Conservation (phyloP, 2,797 vertebrate species). For the Sebastes diaconus region DNA sequence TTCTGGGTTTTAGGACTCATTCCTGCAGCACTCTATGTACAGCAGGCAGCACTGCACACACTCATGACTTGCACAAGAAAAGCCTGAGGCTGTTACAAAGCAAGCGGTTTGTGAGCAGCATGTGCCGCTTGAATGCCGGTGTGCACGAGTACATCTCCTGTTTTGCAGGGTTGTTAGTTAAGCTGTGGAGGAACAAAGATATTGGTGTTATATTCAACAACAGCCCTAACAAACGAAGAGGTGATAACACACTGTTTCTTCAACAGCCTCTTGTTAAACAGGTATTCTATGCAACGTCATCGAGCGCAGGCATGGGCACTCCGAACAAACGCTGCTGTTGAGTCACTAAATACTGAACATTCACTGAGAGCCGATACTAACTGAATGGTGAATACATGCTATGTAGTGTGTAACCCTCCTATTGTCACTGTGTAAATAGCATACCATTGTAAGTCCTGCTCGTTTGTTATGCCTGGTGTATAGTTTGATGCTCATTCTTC, state of each 20-base stretch:
- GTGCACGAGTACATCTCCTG: not conserved
- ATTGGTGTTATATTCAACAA: slow-evolving; percentile 1
- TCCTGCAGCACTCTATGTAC: too few relatives aligned
- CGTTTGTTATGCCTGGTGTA: not conserved
- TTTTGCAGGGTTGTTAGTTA: not conserved
- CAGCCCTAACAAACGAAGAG: slow-evolving; percentile 8
- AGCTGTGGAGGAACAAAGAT: slow-evolving; percentile 18
- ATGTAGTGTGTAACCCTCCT: not conserved
- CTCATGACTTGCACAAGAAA: slow-evolving; percentile 7
- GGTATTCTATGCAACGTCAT: not conserved
- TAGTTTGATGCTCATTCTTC: not conserved
- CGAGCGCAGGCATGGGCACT: not conserved
- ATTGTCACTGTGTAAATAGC: not conserved
- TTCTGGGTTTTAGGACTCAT: too few relatives aligned
- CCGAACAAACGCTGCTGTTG: not conserved
- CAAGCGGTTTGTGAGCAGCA: not conserved
- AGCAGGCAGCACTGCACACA: not conserved
- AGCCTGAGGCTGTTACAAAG: not conserved
- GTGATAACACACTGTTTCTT: not conserved
- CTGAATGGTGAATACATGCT: not conserved
- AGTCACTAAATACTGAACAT: not conserved
- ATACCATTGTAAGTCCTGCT: not conserved
- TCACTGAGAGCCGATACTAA: not conserved
- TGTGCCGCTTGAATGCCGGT: not conserved
- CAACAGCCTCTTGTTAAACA: not conserved